Percentiles rank a stretch among this genome's conserved stretches.
Evolutionary conservation across 2,888 invertebrate genomes (phyloP).

Genomic region (Octonoba sinensis): DNA sequence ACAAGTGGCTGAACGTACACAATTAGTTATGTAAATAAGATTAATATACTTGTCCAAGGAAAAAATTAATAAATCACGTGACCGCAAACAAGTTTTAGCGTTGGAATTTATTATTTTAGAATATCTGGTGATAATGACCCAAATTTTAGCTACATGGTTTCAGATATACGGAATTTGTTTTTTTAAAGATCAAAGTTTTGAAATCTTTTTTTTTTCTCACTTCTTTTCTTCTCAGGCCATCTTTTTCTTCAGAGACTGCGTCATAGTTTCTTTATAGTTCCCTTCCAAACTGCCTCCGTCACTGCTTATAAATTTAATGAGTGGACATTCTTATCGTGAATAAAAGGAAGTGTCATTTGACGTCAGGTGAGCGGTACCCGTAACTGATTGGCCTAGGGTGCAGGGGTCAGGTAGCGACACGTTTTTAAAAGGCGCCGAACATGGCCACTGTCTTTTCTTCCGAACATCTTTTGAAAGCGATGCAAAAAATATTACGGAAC

Average conservation of each 20-base stretch:
- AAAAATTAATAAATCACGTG: too few relatives aligned
- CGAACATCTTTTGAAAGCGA: slow-evolving; percentile 17
- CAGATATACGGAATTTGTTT: slow-evolving; percentile 13
- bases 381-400: slow-evolving; percentile 41
- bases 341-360: slow-evolving; percentile 34
- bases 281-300: slow-evolving; percentile 12
- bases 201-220: background rate
- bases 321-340: slow-evolving; percentile 38
- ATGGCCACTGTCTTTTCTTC: slow-evolving; percentile 29
- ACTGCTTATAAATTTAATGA: slow-evolving; percentile 56
- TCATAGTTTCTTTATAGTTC: slow-evolving; percentile 15
- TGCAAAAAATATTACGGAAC: slow-evolving; percentile 2
- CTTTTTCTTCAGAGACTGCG: slow-evolving; percentile 7
- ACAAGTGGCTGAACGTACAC: too few relatives aligned
- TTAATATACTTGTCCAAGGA: too few relatives aligned
- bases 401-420: slow-evolving; percentile 43
- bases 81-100: too few relatives aligned
- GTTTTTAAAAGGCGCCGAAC: slow-evolving; percentile 40
- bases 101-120: too few relatives aligned
- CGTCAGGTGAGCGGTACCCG: slow-evolving; percentile 49
- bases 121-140: too few relatives aligned
- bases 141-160: slow-evolving; percentile 2
- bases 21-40: too few relatives aligned
- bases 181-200: background rate
- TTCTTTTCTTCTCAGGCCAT: too few relatives aligned